Evolutionary conservation across 2,113 vertebrate species (phyloP).

Genomic region (Protobothrops flavoviridis): DNA sequence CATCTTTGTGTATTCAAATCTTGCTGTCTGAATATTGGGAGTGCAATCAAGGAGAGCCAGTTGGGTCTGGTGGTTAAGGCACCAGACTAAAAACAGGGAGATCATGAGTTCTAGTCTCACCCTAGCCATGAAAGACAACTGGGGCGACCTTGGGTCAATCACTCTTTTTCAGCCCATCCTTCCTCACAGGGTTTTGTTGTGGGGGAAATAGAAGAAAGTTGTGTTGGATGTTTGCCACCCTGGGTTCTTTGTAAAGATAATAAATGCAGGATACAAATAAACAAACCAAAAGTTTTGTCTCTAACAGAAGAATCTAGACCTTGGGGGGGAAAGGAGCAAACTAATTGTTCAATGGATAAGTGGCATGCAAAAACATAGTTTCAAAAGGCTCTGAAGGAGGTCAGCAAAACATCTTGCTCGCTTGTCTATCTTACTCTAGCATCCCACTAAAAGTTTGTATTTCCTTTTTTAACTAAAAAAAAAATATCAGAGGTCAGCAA

Average conservation of each 20-base stretch:
- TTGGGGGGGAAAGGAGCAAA: background rate
- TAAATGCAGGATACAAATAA: background rate
- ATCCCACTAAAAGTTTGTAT: constrained; percentile 48
- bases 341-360: background rate
- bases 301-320: background rate
- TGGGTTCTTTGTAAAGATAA: background rate
- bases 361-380: background rate
- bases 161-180: background rate
- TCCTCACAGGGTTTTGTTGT: background rate
- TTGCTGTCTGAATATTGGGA: background rate
- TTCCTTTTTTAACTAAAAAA: constrained; percentile 44
- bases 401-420: constrained; percentile 17
- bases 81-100: background rate
- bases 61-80: background rate
- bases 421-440: background rate
- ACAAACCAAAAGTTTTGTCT: background rate
- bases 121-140: background rate
- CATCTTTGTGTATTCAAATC: background rate
- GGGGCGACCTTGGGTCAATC: background rate
- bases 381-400: background rate
- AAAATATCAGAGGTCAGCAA: constrained; percentile 44
- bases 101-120: background rate
- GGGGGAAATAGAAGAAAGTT: background rate
- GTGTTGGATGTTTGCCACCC: background rate
- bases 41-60: background rate